Conservation (phyloP, 1,140 invertebrate genomes). For the Heliconius congener region DNA sequence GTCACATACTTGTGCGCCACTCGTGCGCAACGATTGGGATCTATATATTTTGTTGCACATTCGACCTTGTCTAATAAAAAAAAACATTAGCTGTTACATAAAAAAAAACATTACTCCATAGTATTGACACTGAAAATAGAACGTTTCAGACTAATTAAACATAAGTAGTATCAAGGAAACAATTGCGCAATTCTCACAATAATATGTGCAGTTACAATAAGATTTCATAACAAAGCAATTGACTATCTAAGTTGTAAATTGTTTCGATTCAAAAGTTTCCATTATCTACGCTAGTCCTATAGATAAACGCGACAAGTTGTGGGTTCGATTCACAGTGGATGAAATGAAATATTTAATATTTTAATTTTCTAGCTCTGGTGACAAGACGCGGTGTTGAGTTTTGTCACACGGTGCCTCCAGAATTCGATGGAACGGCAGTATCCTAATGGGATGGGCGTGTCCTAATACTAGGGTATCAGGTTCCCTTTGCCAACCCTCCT, state of each 20-base stretch:
- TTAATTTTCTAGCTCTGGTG: too few species aligned
- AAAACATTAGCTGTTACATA: slow-evolving; percentile 34
- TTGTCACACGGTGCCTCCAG: too few species aligned
- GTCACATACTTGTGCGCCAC: too few species aligned
- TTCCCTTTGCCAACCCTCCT: too few species aligned
- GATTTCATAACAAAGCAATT: slow-evolving; percentile 14
- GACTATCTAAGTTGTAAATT: slow-evolving; percentile 3
- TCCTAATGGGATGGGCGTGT: too few species aligned
- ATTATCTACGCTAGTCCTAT: neutral
- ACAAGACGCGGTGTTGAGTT: too few species aligned
- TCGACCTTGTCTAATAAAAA: slow-evolving; percentile 33
- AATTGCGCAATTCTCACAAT: slow-evolving; percentile 4
- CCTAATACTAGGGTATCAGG: too few species aligned
- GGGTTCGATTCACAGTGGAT: too few species aligned
- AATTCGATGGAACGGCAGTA: too few species aligned
- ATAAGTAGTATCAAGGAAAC: slow-evolving; percentile 8
- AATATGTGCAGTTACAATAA: neutral
- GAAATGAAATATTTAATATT: too few species aligned
- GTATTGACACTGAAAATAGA: slow-evolving; percentile 24
- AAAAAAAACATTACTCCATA: slow-evolving; percentile 29
- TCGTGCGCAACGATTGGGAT: neutral
- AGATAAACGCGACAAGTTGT: too few species aligned
- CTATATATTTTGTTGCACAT: slow-evolving; percentile 20
- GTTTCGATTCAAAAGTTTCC: neutral
- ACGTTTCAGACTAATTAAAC: slow-evolving; percentile 6